Evolutionary conservation across 2,797 vertebrate species (phyloP), one percentile per base, ranked within the genome.

Genomic region (Neostethus bicornis): DNA sequence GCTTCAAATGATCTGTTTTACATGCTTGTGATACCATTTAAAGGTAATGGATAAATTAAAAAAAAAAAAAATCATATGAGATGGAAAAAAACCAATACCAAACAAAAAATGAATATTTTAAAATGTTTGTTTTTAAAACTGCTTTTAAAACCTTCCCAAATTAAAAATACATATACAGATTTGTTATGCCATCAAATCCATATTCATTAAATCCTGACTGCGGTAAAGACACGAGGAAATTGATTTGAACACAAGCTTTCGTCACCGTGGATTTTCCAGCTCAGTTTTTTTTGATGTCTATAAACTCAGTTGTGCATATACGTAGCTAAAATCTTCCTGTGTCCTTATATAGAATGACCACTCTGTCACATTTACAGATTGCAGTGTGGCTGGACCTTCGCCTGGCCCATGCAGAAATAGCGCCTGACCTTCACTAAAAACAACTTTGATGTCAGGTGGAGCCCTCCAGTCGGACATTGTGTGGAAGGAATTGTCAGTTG

Each of bases 391-490:
- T 5, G 1, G 7, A 55, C 10, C 41, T 24, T 66, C 16, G 55
- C 51, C 61, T 60, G 51, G 63, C 64, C 44, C 46, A 61, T 42
- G 48, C 2, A 72, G 31, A 79, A 47, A 62, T 42, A 66, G 71
- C 51, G 32, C 46, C 32, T 70, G 77, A 84, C 82, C 80, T 80
- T 75, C 75, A 73, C 62, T 62, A 65, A 54, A 28, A 59, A 66
- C 68, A 45, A 48, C 65, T 83, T 70, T 76, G 66, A 81, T 79
- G 67, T 77, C 50, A 60, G 52, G 16, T 51, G 16, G 53, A 66
- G 52, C 60, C 70, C 61, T 69, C 43, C 5, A 66, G 77, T 47
- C 45, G 65, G 28, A 68, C 54, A 70, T 28, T 51, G 66, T 52
- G 55, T 69, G 51, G 28, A 26, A 55, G 65, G 65, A 80, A 75